Conservation (phyloP, 2,797 vertebrate species). For the Coccyzus lansbergi region DNA sequence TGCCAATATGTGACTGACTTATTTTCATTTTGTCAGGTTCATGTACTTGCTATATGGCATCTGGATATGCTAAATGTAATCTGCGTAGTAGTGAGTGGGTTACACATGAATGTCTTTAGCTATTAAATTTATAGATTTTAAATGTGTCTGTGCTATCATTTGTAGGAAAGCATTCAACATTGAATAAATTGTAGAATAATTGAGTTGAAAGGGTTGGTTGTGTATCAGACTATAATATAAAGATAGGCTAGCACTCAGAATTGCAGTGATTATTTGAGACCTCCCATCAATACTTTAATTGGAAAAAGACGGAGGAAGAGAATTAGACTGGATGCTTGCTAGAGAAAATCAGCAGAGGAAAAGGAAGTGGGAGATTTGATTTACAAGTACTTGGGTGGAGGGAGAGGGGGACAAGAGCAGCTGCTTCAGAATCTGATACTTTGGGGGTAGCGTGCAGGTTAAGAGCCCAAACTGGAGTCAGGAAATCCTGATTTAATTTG, state of each 20-base stretch:
- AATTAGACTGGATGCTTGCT: background rate
- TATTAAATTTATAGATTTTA: background rate
- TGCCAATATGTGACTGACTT: background rate
- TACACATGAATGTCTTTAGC: background rate
- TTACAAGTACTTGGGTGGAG: background rate
- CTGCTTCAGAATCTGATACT: background rate
- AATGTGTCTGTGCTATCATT: background rate
- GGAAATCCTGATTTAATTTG: constrained; percentile 16
- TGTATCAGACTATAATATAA: background rate
- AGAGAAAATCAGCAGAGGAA: background rate
- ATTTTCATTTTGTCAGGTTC: background rate
- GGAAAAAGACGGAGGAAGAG: background rate
- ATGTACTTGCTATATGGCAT: background rate
- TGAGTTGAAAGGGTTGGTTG: background rate
- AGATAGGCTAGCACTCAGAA: background rate
- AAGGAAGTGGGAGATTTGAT: background rate
- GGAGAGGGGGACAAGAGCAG: background rate
- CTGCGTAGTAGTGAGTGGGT: background rate
- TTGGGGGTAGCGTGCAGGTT: background rate
- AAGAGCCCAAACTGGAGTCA: background rate
- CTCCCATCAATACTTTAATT: background rate
- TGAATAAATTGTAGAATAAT: constrained; percentile 1
- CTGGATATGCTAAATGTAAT: background rate
- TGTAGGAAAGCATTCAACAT: constrained; percentile 1
- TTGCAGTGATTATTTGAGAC: background rate